Base-by-base conservation (phyloP, 2,888 invertebrate species). In the Amblyjoppa fuscipennis region DNA sequence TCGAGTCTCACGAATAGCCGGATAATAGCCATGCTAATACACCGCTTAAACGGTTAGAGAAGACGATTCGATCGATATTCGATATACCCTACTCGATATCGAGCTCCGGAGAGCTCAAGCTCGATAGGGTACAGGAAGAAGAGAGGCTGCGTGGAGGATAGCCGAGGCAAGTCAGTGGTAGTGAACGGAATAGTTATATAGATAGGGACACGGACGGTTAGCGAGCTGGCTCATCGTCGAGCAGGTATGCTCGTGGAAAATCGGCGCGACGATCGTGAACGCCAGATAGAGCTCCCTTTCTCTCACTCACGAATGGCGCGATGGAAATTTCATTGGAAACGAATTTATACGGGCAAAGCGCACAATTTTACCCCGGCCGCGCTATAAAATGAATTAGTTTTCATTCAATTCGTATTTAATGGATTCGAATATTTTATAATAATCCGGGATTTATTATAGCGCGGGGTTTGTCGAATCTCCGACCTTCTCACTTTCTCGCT, bases 41-140 rank as follows among this genome's bases (percentile, higher is more conserved):
- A 81, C 79, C 79, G 82, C 69, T 81, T 83, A 78, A 83, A 87
- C 85, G 82, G 85, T 81, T 85, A 83, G 85, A 85, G 85, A 85
- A 79, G 85, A 85, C 79, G 79, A 87, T 85, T 80, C 88, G 87
- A 87, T 88, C 88, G 88, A 88, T 88, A 88, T 88, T 88, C 85
- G 79, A 88, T 88, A 88, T 88, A 85, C 80, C 76, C 53, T 49
- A 66, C 80, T 85, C 85, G 83, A 85, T 85, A 83, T 80, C 80
- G 77, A 83, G 73, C 85, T 73, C 79, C 45, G 31, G 41, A 66
- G 79, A 76, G 82, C 71, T 66, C 75, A 5, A 59, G 49, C 70
- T 64, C 76, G 73, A 70, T 71, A 79, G 68, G 34, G 59, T 59
- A 13, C 28, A 13, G 28, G 59, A 28, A 28, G 25, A 28, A 13